A percentile compares a stretch with the other conserved stretches of the same genome.
phyloP scores from a whole-genome alignment of 2,113 vertebrate genomes.

The Sylvicapra grimmia region DNA sequence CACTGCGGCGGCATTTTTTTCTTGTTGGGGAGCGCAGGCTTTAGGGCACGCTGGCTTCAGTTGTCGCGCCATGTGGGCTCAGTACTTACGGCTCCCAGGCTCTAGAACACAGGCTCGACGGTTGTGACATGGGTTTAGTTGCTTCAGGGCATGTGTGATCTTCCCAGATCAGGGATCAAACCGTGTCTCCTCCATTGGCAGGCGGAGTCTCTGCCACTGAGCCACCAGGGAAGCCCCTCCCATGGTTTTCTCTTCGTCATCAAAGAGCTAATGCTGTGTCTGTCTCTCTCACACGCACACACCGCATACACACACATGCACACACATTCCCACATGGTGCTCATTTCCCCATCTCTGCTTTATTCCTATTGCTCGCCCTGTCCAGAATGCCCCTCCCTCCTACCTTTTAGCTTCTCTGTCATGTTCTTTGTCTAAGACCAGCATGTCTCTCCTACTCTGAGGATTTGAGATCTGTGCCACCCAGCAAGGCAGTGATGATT shows the following conservation, averaged over 20 bases:
- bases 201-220: not conserved
- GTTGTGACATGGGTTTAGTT: not conserved
- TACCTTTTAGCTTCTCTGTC: not conserved
- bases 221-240: not conserved
- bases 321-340: not conserved
- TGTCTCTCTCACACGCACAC: not conserved
- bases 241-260: not conserved
- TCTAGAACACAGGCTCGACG: not conserved
- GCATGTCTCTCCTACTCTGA: not conserved
- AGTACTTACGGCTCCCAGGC: not conserved
- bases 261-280: not conserved
- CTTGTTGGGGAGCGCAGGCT: not conserved
- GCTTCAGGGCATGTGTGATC: not conserved
- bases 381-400: not conserved
- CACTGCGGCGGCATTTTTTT: fast-evolving
- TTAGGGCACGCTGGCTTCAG: not conserved
- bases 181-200: not conserved
- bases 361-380: not conserved
- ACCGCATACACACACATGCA: not conserved
- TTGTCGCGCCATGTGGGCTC: not conserved
- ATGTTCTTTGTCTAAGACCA: not conserved
- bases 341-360: not conserved
- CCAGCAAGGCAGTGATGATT: not conserved
- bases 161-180: not conserved
- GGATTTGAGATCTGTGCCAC: not conserved